These are phyloP conservation scores for Hippopotamus amphibius DNA, from an alignment of 2,113 vertebrate species.

Conservation along the genomic window DNA sequence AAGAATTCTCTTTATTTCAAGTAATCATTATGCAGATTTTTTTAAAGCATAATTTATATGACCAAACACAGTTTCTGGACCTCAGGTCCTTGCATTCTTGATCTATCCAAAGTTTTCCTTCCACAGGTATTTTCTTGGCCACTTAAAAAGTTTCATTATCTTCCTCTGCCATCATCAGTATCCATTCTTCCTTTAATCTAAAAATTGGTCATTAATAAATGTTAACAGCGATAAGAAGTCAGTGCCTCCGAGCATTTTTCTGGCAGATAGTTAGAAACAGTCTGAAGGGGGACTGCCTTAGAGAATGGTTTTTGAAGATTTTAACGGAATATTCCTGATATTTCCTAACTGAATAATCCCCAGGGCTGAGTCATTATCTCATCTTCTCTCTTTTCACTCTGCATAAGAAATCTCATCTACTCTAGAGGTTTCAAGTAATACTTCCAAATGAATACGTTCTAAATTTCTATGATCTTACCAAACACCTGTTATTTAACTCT, in stretches of 20 bases:
- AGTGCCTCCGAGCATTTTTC: background rate
- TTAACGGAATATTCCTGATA: background rate
- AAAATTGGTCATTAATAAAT: constrained; percentile 50
- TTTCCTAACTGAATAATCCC: background rate
- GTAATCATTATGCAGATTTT: constrained; percentile 5
- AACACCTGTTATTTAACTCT: background rate
- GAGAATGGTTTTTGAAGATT: background rate
- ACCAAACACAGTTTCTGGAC: constrained; percentile 13
- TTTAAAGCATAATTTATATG: background rate
- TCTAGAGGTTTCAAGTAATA: background rate
- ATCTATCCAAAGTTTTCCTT: constrained; percentile 37
- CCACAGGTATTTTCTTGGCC: background rate
- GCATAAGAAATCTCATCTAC: background rate
- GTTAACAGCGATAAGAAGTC: constrained; percentile 5
- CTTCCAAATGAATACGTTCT: background rate
- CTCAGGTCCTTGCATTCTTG: constrained; percentile 4
- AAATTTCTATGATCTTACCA: background rate
- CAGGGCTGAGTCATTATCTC: background rate
- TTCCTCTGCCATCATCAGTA: background rate
- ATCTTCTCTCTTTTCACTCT: background rate
- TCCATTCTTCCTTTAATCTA: constrained; percentile 34
- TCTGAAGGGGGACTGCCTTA: background rate
- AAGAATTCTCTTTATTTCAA: constrained; percentile 19
- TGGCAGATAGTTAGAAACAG: background rate
- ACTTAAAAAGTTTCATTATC: background rate